These are phyloP conservation scores for Cyclopterus lumpus DNA, from an alignment of 2,797 vertebrate genomes.

Conservation along the genomic window DNA sequence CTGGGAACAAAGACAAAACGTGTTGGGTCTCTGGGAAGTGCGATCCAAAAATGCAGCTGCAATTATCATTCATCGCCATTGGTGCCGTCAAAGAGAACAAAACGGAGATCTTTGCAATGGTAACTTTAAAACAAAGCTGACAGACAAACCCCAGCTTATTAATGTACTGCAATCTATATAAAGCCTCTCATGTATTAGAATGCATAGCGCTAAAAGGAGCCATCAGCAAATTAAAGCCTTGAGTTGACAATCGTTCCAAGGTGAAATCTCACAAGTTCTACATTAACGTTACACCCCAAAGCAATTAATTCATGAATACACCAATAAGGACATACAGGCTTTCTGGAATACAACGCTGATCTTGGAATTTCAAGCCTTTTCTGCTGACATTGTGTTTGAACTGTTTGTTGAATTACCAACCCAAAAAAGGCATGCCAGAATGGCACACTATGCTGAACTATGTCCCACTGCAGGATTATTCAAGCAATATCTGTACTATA, in stretches of 20 bases:
- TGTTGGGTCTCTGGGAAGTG: not conserved
- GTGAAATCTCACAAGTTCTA: constrained; percentile 14
- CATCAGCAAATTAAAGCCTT: constrained; percentile 14
- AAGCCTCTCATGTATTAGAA: not conserved
- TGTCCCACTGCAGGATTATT: not conserved
- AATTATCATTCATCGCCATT: too few relatives aligned
- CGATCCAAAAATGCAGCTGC: not conserved
- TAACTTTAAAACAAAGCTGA: not conserved
- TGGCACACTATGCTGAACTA: constrained; percentile 5
- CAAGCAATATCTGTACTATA: not conserved
- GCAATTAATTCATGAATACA: constrained; percentile 15
- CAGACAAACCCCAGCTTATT: not conserved
- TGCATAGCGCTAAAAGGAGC: not conserved
- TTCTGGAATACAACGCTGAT: not conserved
- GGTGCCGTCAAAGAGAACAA: too few relatives aligned
- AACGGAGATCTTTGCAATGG: not conserved
- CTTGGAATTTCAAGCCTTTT: constrained; percentile 13
- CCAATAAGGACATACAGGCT: not conserved
- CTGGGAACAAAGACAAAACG: not conserved
- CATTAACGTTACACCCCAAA: constrained; percentile 17
- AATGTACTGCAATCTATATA: not conserved
- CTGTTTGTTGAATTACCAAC: constrained; percentile 7
- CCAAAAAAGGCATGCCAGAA: constrained; percentile 14
- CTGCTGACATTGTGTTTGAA: constrained; percentile 12
- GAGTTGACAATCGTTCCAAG: constrained; percentile 34